These are phyloP conservation scores for Lasioglossum calceatum DNA, from an alignment of 2,888 invertebrate species.

Conservation along the genomic window DNA sequence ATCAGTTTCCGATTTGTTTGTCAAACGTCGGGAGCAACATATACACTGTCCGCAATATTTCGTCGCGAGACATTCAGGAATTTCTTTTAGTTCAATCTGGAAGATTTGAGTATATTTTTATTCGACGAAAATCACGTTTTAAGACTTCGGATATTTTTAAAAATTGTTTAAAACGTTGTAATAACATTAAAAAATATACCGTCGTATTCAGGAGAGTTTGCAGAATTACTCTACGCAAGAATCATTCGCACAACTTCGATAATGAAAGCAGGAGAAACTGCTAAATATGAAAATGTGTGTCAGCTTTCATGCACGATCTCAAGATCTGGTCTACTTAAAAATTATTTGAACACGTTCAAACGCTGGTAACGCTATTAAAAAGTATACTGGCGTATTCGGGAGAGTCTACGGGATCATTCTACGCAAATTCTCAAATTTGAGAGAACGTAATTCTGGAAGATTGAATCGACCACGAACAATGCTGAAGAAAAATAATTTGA, in stretches of 20 bases:
- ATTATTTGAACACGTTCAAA: not conserved
- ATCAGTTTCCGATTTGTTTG: not conserved
- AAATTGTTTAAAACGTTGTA: not conserved
- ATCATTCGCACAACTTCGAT: not conserved
- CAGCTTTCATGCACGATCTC: not conserved
- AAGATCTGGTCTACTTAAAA: not conserved
- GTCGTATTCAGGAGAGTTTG: not conserved
- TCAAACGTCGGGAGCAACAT: not conserved
- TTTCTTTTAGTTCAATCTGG: no score
- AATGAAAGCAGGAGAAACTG: not conserved
- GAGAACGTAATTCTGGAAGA: not conserved
- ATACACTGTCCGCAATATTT: not conserved
- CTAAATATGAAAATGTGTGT: not conserved
- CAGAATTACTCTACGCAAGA: not conserved
- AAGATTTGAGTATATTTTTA: no score
- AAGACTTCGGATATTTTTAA: not conserved
- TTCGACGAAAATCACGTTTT: no score
- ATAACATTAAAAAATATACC: not conserved
- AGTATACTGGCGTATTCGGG: not conserved
- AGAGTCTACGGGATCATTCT: not conserved
- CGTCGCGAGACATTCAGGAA: no score
- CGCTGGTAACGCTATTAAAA: not conserved
- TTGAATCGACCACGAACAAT: not conserved
- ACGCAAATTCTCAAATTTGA: not conserved
- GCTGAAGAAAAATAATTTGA: not conserved